Evolutionary conservation across 1,140 invertebrate genomes (phyloP).

Genomic region (Psix sp.): DNA sequence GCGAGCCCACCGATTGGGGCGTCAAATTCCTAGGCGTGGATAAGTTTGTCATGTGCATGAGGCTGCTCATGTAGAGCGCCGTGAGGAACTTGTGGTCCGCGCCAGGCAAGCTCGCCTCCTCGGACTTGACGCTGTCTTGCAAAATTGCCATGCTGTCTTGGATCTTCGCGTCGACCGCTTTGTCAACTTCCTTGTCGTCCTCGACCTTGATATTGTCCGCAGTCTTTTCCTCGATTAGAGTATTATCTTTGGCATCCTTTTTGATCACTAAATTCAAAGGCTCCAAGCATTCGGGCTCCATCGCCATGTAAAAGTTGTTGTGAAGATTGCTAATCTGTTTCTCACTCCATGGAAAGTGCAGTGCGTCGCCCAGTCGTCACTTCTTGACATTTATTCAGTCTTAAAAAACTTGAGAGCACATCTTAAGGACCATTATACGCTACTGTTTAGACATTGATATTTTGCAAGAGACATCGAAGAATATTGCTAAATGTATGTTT

Average conservation of each 20-base stretch:
- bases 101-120: constrained; percentile 71
- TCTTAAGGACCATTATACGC: not conserved
- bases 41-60: constrained; percentile 75
- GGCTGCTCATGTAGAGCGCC: constrained; percentile 80
- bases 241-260: constrained; percentile 65
- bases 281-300: constrained; percentile 76
- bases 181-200: constrained; percentile 61
- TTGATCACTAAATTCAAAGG: constrained; percentile 76
- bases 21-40: constrained; percentile 65
- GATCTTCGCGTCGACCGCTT: constrained; percentile 37
- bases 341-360: too few species aligned
- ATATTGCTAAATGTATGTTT: too few species aligned
- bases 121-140: constrained; percentile 70
- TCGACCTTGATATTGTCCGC: constrained; percentile 46
- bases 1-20: constrained; percentile 66
- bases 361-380: too few species aligned
- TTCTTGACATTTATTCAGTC: constrained; percentile 1
- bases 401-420: not conserved
- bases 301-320: constrained; percentile 61
- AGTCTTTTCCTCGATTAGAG: constrained; percentile 4
- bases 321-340: too few species aligned
- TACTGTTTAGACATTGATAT: too few species aligned
- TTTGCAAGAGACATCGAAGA: too few species aligned
- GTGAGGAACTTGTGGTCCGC: constrained; percentile 80
- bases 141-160: constrained; percentile 72